Base-by-base conservation (phyloP, 2,888 invertebrate genomes). In the Agrypnus murinus region DNA sequence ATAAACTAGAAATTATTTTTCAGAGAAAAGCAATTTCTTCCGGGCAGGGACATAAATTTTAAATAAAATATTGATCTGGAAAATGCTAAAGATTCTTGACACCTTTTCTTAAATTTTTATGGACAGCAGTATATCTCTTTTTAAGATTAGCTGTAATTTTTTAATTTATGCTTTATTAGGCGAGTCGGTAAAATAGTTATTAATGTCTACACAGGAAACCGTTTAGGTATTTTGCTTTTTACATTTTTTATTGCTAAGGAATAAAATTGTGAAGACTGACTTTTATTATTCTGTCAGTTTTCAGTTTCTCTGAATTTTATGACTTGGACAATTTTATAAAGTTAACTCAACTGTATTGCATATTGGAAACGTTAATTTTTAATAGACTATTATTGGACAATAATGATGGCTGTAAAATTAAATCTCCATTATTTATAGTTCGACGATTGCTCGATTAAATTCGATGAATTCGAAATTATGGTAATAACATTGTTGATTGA, bases 121-220 rank as follows among this genome's bases (percentile, higher is more conserved):
- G 19, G 48, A n/a, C 15, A 12, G 17, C 50, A 60, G 31, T 50
- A 43, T 45, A 57, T 57, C 40, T 58, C 38, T 5, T 58, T 46
- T 46, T 65, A 57, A 25, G 46, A 48, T 46, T 46, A 40, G 46
- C 58, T 58, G 62, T 63, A 68, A 69, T 59, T 50, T 58, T 65
- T 43, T 59, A 69, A 69, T 69, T 69, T 69, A 64, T 69, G 55
- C 57, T 65, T 69, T 65, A 69, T 60, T 60, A 31, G 60, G 62
- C 65, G 17, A 34, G 53, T 59, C 58, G 15, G 53, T 60, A 67
- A 67, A 66, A 59, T 60, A 60, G 55, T 68, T 68, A 62, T 62
- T 68, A 62, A 67, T 55, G 59, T 60, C 50, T 34, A 31, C 32
- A 34, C 17, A 14, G 17, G n/a, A 14, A 45, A 60, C 31, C 45